Evolutionary conservation across 2,113 vertebrate species (phyloP).

Genomic region (Rhodinocichla rosea): DNA sequence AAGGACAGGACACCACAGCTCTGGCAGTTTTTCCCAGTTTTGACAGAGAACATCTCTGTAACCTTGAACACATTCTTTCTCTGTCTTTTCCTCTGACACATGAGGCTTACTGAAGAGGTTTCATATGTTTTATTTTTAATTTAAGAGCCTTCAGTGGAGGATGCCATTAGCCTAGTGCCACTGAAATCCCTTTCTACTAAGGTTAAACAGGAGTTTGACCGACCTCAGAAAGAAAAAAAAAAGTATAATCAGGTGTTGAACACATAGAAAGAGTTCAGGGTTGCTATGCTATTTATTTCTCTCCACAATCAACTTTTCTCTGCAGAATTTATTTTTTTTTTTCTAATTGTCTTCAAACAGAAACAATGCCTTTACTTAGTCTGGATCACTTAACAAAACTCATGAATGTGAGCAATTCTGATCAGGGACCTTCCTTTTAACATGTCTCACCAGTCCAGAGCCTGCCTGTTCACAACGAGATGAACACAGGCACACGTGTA

Average conservation of each 20-base stretch:
- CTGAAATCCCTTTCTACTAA: not conserved
- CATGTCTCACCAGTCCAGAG: not conserved
- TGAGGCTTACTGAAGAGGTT: not conserved
- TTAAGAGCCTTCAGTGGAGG: not conserved
- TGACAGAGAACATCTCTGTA: not conserved
- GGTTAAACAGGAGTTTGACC: not conserved
- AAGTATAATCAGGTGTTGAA: not conserved
- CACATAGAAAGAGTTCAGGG: not conserved
- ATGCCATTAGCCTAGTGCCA: not conserved
- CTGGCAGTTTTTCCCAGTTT: not conserved
- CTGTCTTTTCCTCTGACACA: not conserved
- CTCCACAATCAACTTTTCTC: not conserved
- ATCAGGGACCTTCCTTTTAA: not conserved
- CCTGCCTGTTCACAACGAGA: not conserved
- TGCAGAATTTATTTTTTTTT: not conserved
- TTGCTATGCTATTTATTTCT: not conserved
- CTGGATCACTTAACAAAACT: not conserved
- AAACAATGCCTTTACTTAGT: not conserved
- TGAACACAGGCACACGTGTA: fast-evolving
- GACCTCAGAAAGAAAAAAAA: not conserved
- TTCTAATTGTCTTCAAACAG: not conserved
- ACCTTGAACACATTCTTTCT: not conserved
- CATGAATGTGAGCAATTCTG: not conserved
- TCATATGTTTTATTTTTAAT: not conserved
- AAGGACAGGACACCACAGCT: not conserved